Conservation (phyloP, 2,888 invertebrate genomes). For the Rhagonycha lutea region DNA sequence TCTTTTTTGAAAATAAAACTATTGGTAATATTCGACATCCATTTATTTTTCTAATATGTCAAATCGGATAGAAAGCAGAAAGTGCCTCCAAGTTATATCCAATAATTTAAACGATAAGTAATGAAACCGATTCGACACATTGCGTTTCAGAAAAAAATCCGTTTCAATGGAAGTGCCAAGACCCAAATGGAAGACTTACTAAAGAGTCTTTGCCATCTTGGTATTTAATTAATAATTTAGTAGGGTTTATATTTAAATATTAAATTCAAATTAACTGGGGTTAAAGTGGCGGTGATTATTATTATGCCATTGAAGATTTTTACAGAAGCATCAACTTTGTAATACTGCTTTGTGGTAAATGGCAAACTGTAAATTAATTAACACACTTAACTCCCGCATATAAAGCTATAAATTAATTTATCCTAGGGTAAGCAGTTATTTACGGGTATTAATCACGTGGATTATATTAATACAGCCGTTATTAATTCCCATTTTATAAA, state of each 20-base stretch:
- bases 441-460: constrained; percentile 37
- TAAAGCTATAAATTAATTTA: constrained; percentile 40
- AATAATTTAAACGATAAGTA: background rate
- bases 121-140: background rate
- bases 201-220: background rate
- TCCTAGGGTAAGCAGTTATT: constrained; percentile 37
- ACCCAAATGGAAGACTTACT: background rate
- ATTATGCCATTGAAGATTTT: background rate
- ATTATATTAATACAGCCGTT: constrained; percentile 26
- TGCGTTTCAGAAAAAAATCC: background rate
- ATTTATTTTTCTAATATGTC: background rate
- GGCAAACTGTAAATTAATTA: constrained; percentile 37
- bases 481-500: constrained; percentile 12
- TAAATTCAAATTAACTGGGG: background rate
- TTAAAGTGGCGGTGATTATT: background rate
- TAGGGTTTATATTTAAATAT: background rate
- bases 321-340: constrained; percentile 17
- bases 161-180: background rate
- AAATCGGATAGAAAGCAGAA: background rate
- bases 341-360: constrained; percentile 22
- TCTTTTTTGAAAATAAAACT: background rate
- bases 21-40: background rate
- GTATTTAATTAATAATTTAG: background rate
- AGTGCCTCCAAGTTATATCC: background rate
- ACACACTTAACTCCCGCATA: constrained; percentile 36